Percentiles rank a stretch among this genome's conserved stretches.
phyloP scores from a whole-genome alignment of 2,113 vertebrate genomes.

The Triplophysa siluroides region DNA sequence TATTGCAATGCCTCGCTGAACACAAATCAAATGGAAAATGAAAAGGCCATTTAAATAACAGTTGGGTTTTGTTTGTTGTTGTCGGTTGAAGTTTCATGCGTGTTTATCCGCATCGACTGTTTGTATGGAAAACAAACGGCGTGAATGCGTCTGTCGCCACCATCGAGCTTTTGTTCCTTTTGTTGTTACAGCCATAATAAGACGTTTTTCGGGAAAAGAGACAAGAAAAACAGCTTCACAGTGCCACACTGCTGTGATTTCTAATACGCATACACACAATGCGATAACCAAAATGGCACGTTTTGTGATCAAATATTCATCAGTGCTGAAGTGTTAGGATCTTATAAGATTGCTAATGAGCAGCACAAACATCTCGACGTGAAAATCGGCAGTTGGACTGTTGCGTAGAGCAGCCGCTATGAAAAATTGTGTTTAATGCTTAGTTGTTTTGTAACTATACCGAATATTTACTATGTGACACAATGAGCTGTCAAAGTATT shows the following conservation, averaged over 20 bases:
- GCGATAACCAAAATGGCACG: background rate
- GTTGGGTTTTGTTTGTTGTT: background rate
- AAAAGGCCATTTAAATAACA: conserved; percentile 3
- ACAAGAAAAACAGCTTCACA: background rate
- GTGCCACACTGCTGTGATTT: background rate
- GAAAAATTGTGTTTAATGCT: no score
- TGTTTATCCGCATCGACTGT: conserved; percentile 4
- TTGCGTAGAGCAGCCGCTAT: no score
- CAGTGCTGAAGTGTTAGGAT: conserved; percentile 25
- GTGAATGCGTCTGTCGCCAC: background rate
- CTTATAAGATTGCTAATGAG: conserved; percentile 53
- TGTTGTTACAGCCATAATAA: conserved; percentile 45
- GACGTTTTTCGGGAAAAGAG: conserved; percentile 23
- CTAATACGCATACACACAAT: background rate
- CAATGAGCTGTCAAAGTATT: no score
- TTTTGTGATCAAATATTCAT: conserved; percentile 46
- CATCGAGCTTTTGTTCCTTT: conserved; percentile 23
- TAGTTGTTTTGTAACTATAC: no score
- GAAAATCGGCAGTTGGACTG: conserved; percentile 50
- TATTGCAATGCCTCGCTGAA: no score
- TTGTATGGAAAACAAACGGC: background rate
- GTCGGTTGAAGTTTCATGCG: background rate
- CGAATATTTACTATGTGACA: no score
- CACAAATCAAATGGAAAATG: no score
- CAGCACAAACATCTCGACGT: conserved; percentile 49